Evolutionary conservation across 2,888 invertebrate species (phyloP), one percentile per base, ranked within the genome.

Genomic region (Cremastinae sp.): DNA sequence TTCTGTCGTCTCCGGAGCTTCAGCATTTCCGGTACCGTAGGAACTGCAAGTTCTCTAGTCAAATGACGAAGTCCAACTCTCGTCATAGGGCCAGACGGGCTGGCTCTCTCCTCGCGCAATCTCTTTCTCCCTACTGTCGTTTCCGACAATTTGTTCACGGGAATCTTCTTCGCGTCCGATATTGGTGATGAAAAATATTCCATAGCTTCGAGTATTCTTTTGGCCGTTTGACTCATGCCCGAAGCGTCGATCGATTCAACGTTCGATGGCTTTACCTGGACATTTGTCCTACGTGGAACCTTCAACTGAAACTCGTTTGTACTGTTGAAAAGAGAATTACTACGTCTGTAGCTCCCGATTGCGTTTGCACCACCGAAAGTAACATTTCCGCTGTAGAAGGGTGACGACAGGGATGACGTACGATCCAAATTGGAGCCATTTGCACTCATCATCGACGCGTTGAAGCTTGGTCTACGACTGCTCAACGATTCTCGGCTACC

Each of bases 151-250:
- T 82, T 83, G 51, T 89, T 89, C n/a, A 90, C 81, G 1, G 95
- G 95, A 87, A 96, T 95, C 85, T 94, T 94, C 84, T 93, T 94
- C 0, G 95, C 96, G 88, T 96, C 96, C 51, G 91, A 91, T 61
- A 96, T 90, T 0, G 97, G 96, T 1, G 96, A 95, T 0, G 96
- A 94, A 90, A 95, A 96, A 82, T 94, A 93, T 86, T 97, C 96
- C 68, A 97, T 90, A 3, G 96, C 92, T 83, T 95, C 94, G 83
- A 97, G 90, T 79, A 97, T 95, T 78, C 94, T 92, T 82, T 94
- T 93, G 0, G 97, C 94, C 2, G 96, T 95, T 79, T 93, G 92
- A 85, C 95, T 95, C 88, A 95, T 91, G 9, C 91, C 90, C 22
- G 90, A 85, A 66, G 88, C 87, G 62, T 88, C 89, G 49, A 84